Conservation (phyloP, 1,140 invertebrate genomes). For the Dendroctonus valens region DNA sequence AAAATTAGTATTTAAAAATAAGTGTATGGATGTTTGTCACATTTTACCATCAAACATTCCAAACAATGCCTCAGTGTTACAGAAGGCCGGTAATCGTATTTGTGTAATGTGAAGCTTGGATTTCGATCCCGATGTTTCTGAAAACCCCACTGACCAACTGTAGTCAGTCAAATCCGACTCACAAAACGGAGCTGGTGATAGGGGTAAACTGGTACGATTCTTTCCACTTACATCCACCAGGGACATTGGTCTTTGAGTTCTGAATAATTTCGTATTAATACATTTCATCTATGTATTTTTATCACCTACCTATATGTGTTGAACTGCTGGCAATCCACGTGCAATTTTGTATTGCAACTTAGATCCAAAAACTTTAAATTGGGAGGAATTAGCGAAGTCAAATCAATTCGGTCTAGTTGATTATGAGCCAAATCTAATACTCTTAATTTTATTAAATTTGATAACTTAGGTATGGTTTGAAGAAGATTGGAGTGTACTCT, state of each 20-base stretch:
- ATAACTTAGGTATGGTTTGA: slow-evolving; percentile 70
- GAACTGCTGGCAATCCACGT: slow-evolving; percentile 78
- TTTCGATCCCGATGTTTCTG: slow-evolving; percentile 74
- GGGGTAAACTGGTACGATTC: slow-evolving; percentile 64
- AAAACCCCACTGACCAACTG: slow-evolving; percentile 79
- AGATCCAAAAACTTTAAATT: slow-evolving; percentile 82
- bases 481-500: slow-evolving; percentile 81
- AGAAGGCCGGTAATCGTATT: slow-evolving; percentile 72
- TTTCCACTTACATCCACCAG: slow-evolving; percentile 80
- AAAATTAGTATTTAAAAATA: background rate
- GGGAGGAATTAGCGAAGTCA: slow-evolving; percentile 71
- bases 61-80: slow-evolving; percentile 75
- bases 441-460: slow-evolving; percentile 69
- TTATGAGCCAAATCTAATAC: slow-evolving; percentile 84
- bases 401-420: slow-evolving; percentile 74
- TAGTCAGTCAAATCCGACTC: slow-evolving; percentile 57
- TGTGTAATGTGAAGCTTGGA: slow-evolving; percentile 73
- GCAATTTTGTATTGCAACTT: slow-evolving; percentile 76
- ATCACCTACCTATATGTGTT: slow-evolving; percentile 59
- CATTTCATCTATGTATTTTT: background rate
- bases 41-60: slow-evolving; percentile 72
- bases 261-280: background rate
- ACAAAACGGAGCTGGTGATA: slow-evolving; percentile 60
- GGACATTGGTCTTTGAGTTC: slow-evolving; percentile 74
- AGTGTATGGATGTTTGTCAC: background rate